Evolutionary conservation across 2,797 vertebrate genomes (phyloP).

Genomic region (Poecile montanus): DNA sequence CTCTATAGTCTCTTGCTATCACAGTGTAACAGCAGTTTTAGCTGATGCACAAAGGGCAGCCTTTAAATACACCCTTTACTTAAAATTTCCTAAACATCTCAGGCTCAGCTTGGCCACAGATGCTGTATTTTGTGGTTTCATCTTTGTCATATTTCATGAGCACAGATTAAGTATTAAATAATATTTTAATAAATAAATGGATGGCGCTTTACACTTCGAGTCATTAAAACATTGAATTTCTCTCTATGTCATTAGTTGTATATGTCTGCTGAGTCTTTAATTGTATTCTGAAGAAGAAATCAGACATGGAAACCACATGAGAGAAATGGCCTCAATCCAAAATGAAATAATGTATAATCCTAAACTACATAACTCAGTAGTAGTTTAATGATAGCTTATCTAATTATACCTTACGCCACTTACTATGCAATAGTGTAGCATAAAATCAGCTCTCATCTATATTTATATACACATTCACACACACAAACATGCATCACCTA

Average conservation of each 20-base stretch:
- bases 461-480: not conserved
- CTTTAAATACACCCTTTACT: not conserved
- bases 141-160: not conserved
- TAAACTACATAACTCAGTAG: slow-evolving; percentile 9
- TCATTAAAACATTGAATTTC: slow-evolving; percentile 25
- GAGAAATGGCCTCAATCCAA: slow-evolving; percentile 53
- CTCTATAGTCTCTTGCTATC: not conserved
- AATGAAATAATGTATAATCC: slow-evolving; percentile 28
- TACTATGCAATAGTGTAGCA: not conserved
- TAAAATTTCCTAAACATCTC: not conserved
- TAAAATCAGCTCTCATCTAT: not conserved
- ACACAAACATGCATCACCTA: not conserved
- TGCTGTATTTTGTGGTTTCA: not conserved
- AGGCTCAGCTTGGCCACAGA: not conserved
- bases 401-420: slow-evolving; percentile 11
- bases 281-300: slow-evolving; percentile 22
- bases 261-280: slow-evolving; percentile 8
- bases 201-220: not conserved
- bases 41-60: not conserved
- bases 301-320: slow-evolving; percentile 45
- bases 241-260: not conserved
- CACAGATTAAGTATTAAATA: not conserved
- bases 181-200: not conserved
- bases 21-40: not conserved
- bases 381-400: slow-evolving; percentile 42